Percentiles rank a stretch among this genome's conserved stretches.
phyloP scores from a whole-genome alignment of 2,797 vertebrate genomes.

The Pempheris klunzingeri region DNA sequence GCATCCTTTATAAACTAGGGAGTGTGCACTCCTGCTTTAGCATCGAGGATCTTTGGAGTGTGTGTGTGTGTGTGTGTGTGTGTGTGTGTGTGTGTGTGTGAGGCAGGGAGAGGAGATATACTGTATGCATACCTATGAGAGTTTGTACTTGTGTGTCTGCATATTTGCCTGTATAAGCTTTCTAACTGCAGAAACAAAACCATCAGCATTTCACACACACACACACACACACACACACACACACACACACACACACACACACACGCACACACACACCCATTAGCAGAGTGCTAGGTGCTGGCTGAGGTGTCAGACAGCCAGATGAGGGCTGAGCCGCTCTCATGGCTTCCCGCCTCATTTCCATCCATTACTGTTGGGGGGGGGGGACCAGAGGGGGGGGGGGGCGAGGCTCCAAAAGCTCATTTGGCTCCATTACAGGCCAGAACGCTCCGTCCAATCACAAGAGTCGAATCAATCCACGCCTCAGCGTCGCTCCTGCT shows the following conservation, averaged over 20 bases:
- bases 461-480: not conserved
- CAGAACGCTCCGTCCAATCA: conserved; percentile 31
- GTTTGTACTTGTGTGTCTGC: conserved; percentile 23
- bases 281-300: conserved; percentile 35
- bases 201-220: conserved; percentile 9
- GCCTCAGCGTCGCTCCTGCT: not conserved
- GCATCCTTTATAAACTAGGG: not conserved
- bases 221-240: conserved; percentile 11
- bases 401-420: conserved; percentile 34
- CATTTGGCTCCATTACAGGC: conserved; percentile 54
- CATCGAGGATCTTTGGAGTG: not conserved
- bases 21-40: not conserved
- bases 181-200: conserved; percentile 15
- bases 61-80: not conserved
- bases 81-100: not conserved
- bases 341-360: conserved; percentile 51
- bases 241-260: conserved; percentile 26
- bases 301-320: conserved; percentile 51
- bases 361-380: conserved; percentile 59
- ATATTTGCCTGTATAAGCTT: conserved; percentile 23
- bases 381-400: no score
- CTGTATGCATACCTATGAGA: not conserved
- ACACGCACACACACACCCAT: conserved; percentile 21
- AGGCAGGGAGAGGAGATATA: not conserved
- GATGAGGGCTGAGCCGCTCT: conserved; percentile 51